A percentile compares a stretch with the other conserved stretches of the same genome.
phyloP scores from a whole-genome alignment of 2,888 invertebrate species.

The Hoplodrina blanda region DNA sequence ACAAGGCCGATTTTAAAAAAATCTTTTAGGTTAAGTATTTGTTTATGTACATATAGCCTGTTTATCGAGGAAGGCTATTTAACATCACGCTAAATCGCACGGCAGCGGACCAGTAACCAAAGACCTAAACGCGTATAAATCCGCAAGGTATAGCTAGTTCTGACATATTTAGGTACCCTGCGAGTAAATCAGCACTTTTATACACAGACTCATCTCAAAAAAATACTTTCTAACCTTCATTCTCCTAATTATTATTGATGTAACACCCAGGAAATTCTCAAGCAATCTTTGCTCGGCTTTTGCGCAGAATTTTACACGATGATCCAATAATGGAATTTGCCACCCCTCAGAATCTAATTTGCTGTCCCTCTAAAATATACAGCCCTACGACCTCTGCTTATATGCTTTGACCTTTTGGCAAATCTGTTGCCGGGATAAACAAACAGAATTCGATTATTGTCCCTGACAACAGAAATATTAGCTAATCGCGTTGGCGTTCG shows the following conservation, averaged over 20 bases:
- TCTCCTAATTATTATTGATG: constrained; percentile 30
- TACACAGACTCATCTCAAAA: neutral
- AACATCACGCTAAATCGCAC: too few species aligned
- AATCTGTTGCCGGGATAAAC: constrained; percentile 18
- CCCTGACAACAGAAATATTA: constrained; percentile 23
- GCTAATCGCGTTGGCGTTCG: constrained; percentile 13
- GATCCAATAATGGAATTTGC: constrained; percentile 51
- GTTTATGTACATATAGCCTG: too few species aligned
- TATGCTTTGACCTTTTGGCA: constrained; percentile 21
- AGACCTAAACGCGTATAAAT: too few species aligned
- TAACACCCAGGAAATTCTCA: constrained; percentile 23
- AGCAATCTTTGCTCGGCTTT: constrained; percentile 37
- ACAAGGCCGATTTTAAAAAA: too few species aligned
- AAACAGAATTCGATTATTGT: constrained; percentile 31
- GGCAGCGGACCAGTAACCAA: too few species aligned
- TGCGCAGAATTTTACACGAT: constrained; percentile 36
- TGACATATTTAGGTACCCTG: too few species aligned
- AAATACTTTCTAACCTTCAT: constrained; percentile 12
- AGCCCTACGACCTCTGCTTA: constrained; percentile 10
- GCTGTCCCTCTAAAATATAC: constrained; percentile 44
- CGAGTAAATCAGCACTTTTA: neutral
- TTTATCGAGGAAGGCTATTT: too few species aligned
- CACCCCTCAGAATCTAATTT: constrained; percentile 54
- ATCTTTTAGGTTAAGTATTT: too few species aligned
- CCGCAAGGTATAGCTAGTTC: neutral